Percentiles rank a stretch among this genome's conserved stretches.
phyloP scores from a whole-genome alignment of 2,888 invertebrate species.

The Agapostemon virescens region DNA sequence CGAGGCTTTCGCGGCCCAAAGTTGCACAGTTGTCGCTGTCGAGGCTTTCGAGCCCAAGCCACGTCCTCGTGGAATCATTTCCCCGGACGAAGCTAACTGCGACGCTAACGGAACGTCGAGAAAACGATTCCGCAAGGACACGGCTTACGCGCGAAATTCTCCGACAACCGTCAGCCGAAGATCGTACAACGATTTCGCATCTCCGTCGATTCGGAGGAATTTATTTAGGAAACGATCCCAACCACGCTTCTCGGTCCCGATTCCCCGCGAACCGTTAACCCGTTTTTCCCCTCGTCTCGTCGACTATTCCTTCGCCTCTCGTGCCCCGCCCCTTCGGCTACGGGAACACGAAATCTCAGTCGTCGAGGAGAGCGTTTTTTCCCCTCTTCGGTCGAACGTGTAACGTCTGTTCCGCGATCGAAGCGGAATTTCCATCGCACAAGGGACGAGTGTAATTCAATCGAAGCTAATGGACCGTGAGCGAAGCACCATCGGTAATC shows the following conservation, averaged over 20 bases:
- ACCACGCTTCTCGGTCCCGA: neutral
- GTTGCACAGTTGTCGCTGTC: no score
- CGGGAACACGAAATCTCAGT: neutral
- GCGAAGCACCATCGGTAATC: conserved; percentile 54
- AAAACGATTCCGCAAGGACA: no score
- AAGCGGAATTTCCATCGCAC: conserved; percentile 40
- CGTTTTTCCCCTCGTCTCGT: neutral
- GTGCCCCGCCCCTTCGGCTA: neutral
- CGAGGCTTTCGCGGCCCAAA: no score
- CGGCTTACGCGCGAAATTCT: no score
- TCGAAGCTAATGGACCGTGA: conserved; percentile 54
- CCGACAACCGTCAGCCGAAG: no score
- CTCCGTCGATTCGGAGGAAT: neutral
- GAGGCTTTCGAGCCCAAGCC: no score
- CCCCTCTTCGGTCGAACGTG: neutral
- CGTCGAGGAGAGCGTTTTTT: neutral
- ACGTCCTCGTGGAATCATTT: no score
- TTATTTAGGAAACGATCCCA: neutral
- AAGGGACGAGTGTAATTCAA: conserved; percentile 56
- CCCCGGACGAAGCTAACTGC: no score
- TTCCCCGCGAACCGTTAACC: neutral
- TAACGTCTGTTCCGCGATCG: conserved; percentile 15
- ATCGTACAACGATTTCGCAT: no score
- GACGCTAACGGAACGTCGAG: no score
- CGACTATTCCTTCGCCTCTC: neutral